Evolutionary conservation across 2,797 vertebrate species (phyloP).

Genomic region (Acanthurus leucopareius): DNA sequence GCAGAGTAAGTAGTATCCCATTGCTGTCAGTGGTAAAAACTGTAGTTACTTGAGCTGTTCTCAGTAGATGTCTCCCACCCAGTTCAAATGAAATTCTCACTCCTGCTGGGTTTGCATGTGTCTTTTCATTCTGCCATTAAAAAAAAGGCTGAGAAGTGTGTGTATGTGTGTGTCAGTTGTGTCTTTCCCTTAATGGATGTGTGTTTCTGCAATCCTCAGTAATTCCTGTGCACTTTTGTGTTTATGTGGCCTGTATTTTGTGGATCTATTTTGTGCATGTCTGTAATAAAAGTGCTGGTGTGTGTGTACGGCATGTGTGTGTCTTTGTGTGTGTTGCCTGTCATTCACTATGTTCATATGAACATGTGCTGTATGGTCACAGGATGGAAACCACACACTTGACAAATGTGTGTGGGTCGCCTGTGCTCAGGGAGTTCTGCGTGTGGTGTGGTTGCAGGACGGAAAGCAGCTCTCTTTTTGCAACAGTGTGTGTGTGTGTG

Average conservation of each 20-base stretch:
- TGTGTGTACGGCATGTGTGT: background rate
- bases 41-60: background rate
- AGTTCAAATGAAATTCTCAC: slow-evolving; percentile 3
- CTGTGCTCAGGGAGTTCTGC: slow-evolving; percentile 41
- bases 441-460: slow-evolving; percentile 59
- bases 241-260: background rate
- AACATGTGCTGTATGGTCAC: slow-evolving; percentile 46
- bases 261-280: background rate
- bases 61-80: slow-evolving; percentile 1
- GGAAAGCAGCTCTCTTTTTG: slow-evolving; percentile 48
- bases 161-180: slow-evolving; percentile 1
- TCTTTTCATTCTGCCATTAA: background rate
- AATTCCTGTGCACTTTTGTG: background rate
- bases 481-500: slow-evolving; percentile 19
- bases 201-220: background rate
- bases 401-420: slow-evolving; percentile 30
- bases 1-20: background rate
- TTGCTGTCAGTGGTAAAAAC: background rate
- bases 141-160: background rate
- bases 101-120: background rate
- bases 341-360: slow-evolving; percentile 7
- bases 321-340: slow-evolving; percentile 5
- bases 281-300: background rate
- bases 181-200: background rate
- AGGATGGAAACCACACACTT: slow-evolving; percentile 34